phyloP scores from a whole-genome alignment of 2,797 vertebrate species.

The Sylvia borin region DNA sequence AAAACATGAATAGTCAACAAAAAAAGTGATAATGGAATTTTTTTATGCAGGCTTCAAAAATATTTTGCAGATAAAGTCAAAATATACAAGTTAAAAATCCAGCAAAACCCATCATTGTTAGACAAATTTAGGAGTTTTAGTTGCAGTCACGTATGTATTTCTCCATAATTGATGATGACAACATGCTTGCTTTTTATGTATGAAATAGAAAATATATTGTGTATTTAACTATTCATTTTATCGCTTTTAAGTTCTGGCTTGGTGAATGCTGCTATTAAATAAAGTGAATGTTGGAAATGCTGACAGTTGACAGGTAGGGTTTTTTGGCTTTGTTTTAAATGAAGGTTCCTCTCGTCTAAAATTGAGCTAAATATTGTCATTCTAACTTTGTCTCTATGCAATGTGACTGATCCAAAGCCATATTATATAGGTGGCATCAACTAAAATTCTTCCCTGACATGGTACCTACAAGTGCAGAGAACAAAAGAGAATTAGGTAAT shows the following conservation, averaged over 20 bases:
- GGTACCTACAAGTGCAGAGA: not conserved
- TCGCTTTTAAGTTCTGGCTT: not conserved
- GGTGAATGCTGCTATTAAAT: not conserved
- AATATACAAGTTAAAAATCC: not conserved
- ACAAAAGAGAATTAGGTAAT: not conserved
- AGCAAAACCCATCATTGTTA: not conserved
- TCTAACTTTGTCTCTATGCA: not conserved
- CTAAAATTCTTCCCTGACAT: not conserved
- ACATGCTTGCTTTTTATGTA: not conserved
- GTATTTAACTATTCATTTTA: not conserved
- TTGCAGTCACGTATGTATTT: not conserved
- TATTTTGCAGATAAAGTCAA: not conserved
- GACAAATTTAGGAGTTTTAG: not conserved
- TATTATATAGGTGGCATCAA: not conserved
- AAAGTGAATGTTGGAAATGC: not conserved
- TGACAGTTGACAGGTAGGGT: not conserved
- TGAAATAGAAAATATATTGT: not conserved
- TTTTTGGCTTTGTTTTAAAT: not conserved
- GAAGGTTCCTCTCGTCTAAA: not conserved
- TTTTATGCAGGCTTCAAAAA: not conserved
- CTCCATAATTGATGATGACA: not conserved
- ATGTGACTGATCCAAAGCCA: not conserved
- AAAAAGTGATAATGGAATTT: not conserved
- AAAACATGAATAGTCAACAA: not conserved
- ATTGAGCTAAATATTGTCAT: not conserved